Evolutionary conservation across 2,113 vertebrate genomes (phyloP), one percentile per base, ranked within the genome.

Genomic region (Glaucomys volans): DNA sequence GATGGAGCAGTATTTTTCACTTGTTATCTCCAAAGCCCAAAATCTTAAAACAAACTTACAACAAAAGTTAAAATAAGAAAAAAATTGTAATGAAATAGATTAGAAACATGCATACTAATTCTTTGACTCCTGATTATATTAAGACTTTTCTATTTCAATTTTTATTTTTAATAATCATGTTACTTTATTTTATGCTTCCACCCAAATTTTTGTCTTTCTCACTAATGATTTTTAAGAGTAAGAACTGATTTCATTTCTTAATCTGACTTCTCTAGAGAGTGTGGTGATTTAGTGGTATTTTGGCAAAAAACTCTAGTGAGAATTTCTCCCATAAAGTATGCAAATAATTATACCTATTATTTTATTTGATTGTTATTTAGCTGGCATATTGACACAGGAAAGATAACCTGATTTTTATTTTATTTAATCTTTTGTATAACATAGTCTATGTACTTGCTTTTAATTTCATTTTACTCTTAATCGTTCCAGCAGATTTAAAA

Each of bases 401-500:
- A 87, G 35, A 93, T 77, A 76, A 52, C 24, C 13, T 82, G 8
- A 52, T 89, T 96, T 92, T 87, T 52, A 32, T 77, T 90, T 91
- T 72, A 66, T 69, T 66, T 44, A 69, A 1, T 32, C 2, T 82
- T 89, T 52, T 94, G 7, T 64, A 80, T 50, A 62, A 1, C 12
- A 75, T 32, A 91, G 18, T 18, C 5, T 8, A 72, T 66, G 4
- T 26, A 3, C 57, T 80, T 87, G 2, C 3, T 80, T 64, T 67
- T 52, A 50, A 71, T 69, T 97, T 84, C 57, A 66, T 54, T 76
- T 93, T 84, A 89, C 1, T 76, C 13, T 86, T 80, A 96, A 94
- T 81, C 96, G 67, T 94, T 97, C 97, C 75, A 97, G 79, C 44
- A 97, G 13, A 66, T 90, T 96, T 95, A 26, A 69, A 66, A 94